Evolutionary conservation across 1,140 invertebrate genomes (phyloP), one percentile per base, ranked within the genome.

Genomic region (Megathymus violae): DNA sequence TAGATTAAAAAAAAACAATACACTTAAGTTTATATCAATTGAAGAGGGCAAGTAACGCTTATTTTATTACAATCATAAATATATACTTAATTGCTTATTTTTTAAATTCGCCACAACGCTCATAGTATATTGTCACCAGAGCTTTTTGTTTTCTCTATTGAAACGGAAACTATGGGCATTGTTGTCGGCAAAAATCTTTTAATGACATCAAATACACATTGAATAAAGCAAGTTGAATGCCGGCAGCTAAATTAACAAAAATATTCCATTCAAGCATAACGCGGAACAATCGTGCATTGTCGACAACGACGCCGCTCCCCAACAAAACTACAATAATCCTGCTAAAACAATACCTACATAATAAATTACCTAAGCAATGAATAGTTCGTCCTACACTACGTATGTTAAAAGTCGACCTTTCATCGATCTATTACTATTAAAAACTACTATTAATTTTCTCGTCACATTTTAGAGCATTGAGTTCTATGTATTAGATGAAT

Each of bases 221-320:
- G 62, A 50, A 68, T 62, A 64, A 64, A 63, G 41, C 46, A 47
- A 34, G 51, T 43, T 19, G 50, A 50, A 50, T 50, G 44, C 51
- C 44, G 52, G 36, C 64, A 62, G 44, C 50, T 52, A 69, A 70
- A 76, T 72, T 63, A 74, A 74, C 74, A 76, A 74, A 76, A 74
- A 69, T 71, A 48, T 58, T 10, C 60, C 69, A 74, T 64, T 74
- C 64, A 71, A 41, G 58, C 61, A 22, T 64, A 41, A 47, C 31
- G 36, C 38, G 10, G 44, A 46, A 78, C 68, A 78, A 73, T 74
- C 44, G 52, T 16, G 68, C 64, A 78, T 78, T 78, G 69, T 78
- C n/a, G n/a, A n/a, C n/a, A n/a, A n/a, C 58, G 59, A 27, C 7
- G 19, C 48, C 51, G 46, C 31, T 38, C 63, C 50, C 47, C 38